Base-by-base conservation (phyloP, 23 tunicate genomes). In the Phallusia fumigata region DNA sequence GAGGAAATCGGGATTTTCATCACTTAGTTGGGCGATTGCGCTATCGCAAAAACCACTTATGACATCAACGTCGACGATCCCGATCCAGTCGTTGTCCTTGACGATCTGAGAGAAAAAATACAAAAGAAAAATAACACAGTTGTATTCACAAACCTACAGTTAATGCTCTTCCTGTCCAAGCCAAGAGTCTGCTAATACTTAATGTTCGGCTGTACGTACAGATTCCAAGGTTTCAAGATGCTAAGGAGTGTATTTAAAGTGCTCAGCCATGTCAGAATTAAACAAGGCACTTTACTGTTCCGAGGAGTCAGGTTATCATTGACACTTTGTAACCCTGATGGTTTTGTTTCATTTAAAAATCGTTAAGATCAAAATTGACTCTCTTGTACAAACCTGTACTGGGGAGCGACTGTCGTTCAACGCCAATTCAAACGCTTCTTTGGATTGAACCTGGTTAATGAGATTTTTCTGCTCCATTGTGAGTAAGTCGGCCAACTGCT, bases 381-480 rank as follows among this genome's bases (percentile, higher is more conserved):
- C 18, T n/a, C n/a, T n/a, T n/a, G n/a, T n/a, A 24, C 28, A 58
- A 1, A 58, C 69, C 69, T 58, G 69, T 58, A 58, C 69, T 21
- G 69, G 69, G 13, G 69, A 21, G 69, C 69, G 69, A 58, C 2
- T 13, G 69, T 58, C 69, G 8, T 8, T 24, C 16, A 58, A 58
- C 69, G 69, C 69, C 26, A 58, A 24, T 58, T 58, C 69, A 58
- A 58, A 58, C 69, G 69, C 69, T 58, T 58, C 28, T 58, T 58
- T 58, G 2, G 69, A 58, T 58, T 58, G 69, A 58, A 3, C 11
- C 16, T 58, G 69, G 28, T 58, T 58, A 16, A 58, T 58, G 8
- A 21, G 28, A 22, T 58, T 8, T 6, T 24, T 22, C 26, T 58
- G 26, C 28, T 58, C 69, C 69, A 58, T 58, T 24, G 28, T 21